Conservation (phyloP, 2,797 vertebrate species). For the Enteromius mattozi region DNA sequence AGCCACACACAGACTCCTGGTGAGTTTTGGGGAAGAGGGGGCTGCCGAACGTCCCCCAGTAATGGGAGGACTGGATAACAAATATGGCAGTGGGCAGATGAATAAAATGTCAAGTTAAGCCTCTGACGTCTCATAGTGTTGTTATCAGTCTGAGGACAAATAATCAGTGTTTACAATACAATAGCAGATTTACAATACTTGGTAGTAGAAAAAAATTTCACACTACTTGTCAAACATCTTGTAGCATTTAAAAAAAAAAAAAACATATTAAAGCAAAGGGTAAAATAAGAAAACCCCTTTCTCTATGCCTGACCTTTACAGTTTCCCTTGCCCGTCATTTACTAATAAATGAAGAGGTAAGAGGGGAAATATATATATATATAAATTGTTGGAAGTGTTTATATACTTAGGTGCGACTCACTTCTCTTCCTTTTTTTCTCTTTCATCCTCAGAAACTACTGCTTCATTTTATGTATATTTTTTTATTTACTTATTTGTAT, state of each 20-base stretch:
- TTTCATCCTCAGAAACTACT: no score
- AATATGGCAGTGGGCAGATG: constrained; percentile 60
- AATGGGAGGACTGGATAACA: constrained; percentile 49
- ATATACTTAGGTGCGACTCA: no score
- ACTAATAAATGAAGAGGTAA: neutral
- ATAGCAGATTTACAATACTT: neutral
- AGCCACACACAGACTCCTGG: constrained; percentile 57
- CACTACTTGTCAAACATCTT: neutral
- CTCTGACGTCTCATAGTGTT: neutral
- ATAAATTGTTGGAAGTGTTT: no score
- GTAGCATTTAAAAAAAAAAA: neutral
- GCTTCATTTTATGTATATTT: no score
- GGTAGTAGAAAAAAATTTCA: neutral
- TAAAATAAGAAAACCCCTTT: neutral
- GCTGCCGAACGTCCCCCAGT: constrained; percentile 39
- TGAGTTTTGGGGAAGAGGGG: constrained; percentile 49
- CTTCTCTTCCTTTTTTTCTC: no score
- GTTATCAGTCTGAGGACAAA: constrained; percentile 33
- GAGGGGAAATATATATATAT: neutral
- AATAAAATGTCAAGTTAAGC: constrained; percentile 35
- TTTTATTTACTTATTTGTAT: no score
- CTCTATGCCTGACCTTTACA: neutral
- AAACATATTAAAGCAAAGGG: neutral
- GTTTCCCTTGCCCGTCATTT: neutral
- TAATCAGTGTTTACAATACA: neutral